Percentiles rank a stretch among this genome's conserved stretches.
Conservation (phyloP, 2,888 invertebrate genomes). For the Drosophila heteroneura region DNA sequence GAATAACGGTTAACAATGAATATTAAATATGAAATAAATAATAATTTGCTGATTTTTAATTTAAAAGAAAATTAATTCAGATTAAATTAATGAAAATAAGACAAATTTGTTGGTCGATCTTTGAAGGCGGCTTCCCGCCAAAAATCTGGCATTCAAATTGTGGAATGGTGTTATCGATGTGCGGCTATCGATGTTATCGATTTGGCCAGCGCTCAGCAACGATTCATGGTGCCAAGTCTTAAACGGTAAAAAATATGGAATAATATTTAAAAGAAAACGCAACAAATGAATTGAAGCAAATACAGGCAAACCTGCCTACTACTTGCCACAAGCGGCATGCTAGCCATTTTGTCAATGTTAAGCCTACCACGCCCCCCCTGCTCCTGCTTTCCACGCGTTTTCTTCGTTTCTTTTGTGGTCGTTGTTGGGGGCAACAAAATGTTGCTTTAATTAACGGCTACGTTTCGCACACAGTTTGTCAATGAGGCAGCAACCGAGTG, state of each 20-base stretch:
- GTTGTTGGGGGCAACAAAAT: slow-evolving; percentile 18
- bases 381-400: neutral
- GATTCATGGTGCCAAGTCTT: neutral
- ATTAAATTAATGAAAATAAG: too few relatives aligned
- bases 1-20: too few relatives aligned
- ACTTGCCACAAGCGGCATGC: slow-evolving; percentile 1
- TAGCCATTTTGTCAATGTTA: neutral
- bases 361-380: neutral
- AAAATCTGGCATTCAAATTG: neutral
- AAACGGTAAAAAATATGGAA: neutral
- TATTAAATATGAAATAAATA: neutral
- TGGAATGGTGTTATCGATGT: too few relatives aligned
- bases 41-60: neutral
- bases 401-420: neutral
- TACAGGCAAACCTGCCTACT: neutral
- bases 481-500: neutral
- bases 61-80: too few relatives aligned
- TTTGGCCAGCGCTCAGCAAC: neutral
- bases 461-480: slow-evolving; percentile 29
- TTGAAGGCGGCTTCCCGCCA: neutral
- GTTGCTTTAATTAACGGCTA: slow-evolving; percentile 41
- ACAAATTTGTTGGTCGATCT: neutral
- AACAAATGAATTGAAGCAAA: neutral
- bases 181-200: neutral
- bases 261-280: neutral